Conservation (phyloP, 1,140 invertebrate genomes). For the Pollicipes pollicipes region DNA sequence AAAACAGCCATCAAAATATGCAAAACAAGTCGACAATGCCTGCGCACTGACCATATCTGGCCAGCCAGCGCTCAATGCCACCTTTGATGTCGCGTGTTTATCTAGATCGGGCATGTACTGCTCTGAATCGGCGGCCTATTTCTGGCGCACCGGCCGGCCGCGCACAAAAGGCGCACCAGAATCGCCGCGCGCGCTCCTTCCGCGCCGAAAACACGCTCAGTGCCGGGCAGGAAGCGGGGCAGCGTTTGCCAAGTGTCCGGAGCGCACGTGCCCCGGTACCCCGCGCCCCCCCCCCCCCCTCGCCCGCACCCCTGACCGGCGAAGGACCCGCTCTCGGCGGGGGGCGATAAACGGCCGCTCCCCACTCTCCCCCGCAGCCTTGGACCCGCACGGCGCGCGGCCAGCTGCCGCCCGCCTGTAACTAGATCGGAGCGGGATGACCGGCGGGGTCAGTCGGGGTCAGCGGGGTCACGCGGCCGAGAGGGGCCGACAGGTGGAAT, state of each 20-base stretch:
- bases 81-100: not conserved
- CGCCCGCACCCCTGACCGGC: not conserved
- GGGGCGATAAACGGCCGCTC: not conserved
- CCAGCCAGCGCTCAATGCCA: not conserved
- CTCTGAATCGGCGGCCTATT: not conserved
- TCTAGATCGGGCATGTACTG: not conserved
- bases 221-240: not conserved
- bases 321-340: no score
- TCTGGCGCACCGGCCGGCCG: not conserved
- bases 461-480: not conserved
- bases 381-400: not conserved
- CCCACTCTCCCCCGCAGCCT: not conserved
- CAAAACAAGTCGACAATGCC: not conserved
- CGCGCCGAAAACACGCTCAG: not conserved
- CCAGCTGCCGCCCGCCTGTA: not conserved
- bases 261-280: not conserved
- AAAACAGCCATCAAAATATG: slow-evolving; percentile 1
- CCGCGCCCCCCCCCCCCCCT: no score
- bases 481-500: not conserved
- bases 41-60: not conserved
- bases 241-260: not conserved
- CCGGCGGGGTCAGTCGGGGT: not conserved
- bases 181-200: no score
- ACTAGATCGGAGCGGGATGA: not conserved
- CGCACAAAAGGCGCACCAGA: not conserved